These are phyloP conservation scores for Alectoris magna DNA, from an alignment of 2,797 vertebrate species.

Conservation along the genomic window DNA sequence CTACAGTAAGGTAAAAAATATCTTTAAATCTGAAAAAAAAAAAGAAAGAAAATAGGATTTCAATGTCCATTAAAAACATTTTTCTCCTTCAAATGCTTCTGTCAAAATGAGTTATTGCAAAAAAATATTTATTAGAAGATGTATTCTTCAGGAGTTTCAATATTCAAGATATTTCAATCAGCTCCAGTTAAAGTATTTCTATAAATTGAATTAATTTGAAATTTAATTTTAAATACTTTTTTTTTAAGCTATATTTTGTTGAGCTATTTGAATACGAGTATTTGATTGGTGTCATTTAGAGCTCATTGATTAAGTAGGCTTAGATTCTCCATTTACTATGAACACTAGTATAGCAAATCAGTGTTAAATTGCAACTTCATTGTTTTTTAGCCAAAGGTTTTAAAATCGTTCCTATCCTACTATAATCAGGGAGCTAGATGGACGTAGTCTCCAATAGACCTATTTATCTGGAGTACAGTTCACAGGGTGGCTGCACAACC, in stretches of 20 bases:
- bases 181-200: background rate
- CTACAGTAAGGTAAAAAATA: background rate
- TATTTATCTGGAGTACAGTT: background rate
- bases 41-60: background rate
- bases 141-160: background rate
- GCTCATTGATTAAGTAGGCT: background rate
- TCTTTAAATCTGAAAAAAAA: background rate
- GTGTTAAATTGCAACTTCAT: background rate
- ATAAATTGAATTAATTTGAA: background rate
- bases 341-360: background rate
- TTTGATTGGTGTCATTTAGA: background rate
- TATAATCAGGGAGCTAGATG: background rate
- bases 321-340: background rate
- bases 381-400: background rate
- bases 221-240: background rate
- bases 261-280: background rate
- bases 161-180: background rate
- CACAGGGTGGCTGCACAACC: background rate
- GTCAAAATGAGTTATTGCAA: background rate
- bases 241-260: background rate
- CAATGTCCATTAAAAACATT: rapidly evolving
- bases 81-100: background rate
- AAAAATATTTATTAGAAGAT: background rate
- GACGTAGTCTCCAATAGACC: background rate
- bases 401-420: background rate